A percentile compares a stretch with the other conserved stretches of the same genome.
Conservation (phyloP, 2,888 invertebrate species). For the Luperina testacea region DNA sequence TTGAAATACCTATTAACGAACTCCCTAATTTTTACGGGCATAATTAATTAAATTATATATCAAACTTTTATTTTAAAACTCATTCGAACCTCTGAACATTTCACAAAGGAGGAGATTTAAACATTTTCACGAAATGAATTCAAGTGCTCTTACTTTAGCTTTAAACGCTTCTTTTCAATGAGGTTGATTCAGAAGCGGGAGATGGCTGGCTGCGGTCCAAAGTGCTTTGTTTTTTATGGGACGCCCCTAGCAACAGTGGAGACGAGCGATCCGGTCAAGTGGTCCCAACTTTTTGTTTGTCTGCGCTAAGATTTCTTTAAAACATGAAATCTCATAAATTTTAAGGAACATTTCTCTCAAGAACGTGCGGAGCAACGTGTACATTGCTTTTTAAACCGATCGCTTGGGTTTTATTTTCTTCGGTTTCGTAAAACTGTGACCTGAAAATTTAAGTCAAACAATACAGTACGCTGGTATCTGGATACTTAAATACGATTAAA, state of each 20-base stretch:
- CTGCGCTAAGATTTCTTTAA: constrained; percentile 70
- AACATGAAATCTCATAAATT: constrained; percentile 68
- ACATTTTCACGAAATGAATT: constrained; percentile 78
- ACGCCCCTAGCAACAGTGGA: constrained; percentile 76
- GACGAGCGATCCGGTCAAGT: constrained; percentile 82
- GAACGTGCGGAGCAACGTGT: constrained; percentile 43
- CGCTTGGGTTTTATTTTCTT: constrained; percentile 19
- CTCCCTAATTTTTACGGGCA: constrained; percentile 47
- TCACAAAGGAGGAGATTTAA: constrained; percentile 70
- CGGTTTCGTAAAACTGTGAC: constrained; percentile 30
- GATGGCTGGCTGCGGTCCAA: constrained; percentile 85
- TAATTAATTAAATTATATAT: constrained; percentile 63
- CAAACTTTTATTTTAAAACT: constrained; percentile 64
- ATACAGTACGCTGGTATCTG: neutral
- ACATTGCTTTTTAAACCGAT: constrained; percentile 37
- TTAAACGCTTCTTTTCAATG: constrained; percentile 86
- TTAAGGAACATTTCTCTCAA: constrained; percentile 57
- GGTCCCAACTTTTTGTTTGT: constrained; percentile 74
- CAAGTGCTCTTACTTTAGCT: constrained; percentile 82
- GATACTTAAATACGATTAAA: neutral
- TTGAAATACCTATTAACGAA: constrained; percentile 53
- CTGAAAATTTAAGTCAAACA: constrained; percentile 14
- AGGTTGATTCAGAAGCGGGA: constrained; percentile 79
- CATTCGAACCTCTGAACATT: constrained; percentile 62
- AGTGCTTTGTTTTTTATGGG: constrained; percentile 87